Percentiles rank a stretch among this genome's conserved stretches.
These are phyloP conservation scores for Gambusia yucatana DNA, from an alignment of 2,797 vertebrate species.

Conservation along the genomic window DNA sequence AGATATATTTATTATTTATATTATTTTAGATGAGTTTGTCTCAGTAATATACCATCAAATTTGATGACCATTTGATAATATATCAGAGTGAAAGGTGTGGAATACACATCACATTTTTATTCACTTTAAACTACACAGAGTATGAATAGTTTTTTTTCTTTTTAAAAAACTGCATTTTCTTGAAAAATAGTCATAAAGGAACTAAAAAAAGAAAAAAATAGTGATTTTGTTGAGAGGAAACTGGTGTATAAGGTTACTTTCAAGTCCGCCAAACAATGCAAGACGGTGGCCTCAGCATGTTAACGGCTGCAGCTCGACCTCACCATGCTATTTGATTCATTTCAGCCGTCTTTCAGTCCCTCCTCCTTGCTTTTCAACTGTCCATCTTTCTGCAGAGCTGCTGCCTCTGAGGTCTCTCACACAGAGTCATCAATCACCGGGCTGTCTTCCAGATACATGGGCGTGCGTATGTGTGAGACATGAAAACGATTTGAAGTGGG, in stretches of 20 bases:
- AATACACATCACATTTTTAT: neutral
- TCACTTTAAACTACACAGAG: neutral
- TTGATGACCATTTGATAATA: neutral
- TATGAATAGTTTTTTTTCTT: neutral
- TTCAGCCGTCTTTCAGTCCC: conserved; percentile 40
- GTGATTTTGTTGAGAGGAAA: conserved; percentile 12
- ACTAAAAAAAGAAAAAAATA: neutral
- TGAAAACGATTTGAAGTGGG: conserved; percentile 45
- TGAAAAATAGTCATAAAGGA: neutral
- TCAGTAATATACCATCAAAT: conserved; percentile 4
- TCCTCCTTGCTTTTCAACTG: conserved; percentile 66
- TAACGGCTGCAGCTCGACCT: conserved; percentile 46
- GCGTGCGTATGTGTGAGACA: conserved; percentile 26
- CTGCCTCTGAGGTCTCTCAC: conserved; percentile 64
- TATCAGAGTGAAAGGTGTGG: neutral
- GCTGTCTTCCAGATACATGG: conserved; percentile 43
- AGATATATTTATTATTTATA: neutral
- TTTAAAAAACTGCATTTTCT: neutral
- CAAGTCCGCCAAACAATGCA: conserved; percentile 39
- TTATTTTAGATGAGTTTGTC: conserved; percentile 6
- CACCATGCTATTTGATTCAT: conserved; percentile 51
- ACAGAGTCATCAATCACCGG: conserved; percentile 69
- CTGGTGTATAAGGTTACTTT: conserved; percentile 29
- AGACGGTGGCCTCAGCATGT: conserved; percentile 25
- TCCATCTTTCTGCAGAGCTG: conserved; percentile 63